Evolutionary conservation across 37 sponge, comb jelly and placozoan species (phyloP).

Genomic region (Petrosia ficiformis): DNA sequence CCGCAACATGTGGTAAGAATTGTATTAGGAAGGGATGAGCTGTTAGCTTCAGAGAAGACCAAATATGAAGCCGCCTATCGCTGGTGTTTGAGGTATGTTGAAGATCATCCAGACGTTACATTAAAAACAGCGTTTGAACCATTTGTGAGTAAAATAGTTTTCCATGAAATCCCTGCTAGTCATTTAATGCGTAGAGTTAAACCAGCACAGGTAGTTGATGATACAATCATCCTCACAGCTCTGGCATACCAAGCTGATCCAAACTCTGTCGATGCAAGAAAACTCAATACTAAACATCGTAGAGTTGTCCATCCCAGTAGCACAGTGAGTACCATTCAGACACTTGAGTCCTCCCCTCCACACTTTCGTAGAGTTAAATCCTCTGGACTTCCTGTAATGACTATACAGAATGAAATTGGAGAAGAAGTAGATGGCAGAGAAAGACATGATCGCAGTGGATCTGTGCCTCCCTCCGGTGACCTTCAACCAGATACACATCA

Average conservation of each 20-base stretch:
- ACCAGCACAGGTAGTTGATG: constrained; percentile 68
- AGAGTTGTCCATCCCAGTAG: background rate
- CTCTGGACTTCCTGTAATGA: constrained; percentile 6
- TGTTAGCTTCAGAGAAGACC: constrained; percentile 61
- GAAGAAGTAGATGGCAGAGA: background rate
- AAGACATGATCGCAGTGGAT: background rate
- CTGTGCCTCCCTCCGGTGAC: constrained; percentile 1
- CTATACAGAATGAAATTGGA: background rate
- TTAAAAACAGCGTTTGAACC: constrained; percentile 75
- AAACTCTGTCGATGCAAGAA: constrained; percentile 49
- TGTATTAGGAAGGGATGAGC: constrained; percentile 82
- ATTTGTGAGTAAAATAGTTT: constrained; percentile 78
- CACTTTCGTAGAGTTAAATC: constrained; percentile 26
- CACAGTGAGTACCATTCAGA: background rate
- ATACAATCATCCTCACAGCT: constrained; percentile 78
- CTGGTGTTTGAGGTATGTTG: constrained; percentile 53
- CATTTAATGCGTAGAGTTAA: constrained; percentile 89
- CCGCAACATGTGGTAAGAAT: constrained; percentile 89
- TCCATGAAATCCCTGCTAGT: constrained; percentile 75
- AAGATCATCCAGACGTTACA: constrained; percentile 24
- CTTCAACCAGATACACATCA: constrained; percentile 12
- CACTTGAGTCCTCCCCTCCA: background rate
- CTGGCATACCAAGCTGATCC: constrained; percentile 96
- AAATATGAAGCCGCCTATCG: constrained; percentile 83
- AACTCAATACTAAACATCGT: background rate